Base-by-base conservation (phyloP, 2,113 vertebrate genomes). In the Ammospiza caudacuta region DNA sequence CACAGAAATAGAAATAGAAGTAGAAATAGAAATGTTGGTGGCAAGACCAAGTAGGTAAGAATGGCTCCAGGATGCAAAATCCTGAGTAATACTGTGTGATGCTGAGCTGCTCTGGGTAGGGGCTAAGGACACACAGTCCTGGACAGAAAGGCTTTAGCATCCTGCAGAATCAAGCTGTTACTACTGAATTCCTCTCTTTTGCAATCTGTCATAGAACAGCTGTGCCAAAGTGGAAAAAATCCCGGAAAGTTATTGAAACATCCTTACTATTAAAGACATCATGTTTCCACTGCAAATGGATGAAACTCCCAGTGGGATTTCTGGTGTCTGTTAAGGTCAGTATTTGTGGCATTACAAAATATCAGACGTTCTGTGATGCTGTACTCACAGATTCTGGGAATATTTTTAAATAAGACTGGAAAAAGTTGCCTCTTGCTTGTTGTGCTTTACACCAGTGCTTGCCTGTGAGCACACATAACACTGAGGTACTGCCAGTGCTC, bases 211-310 rank as follows among this genome's bases (percentile, higher is more conserved):
- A 90, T 85, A 44, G 51, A 93, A 74, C 64, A 88, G 68, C 85
- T 95, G 68, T 67, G 55, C 82, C 93, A 88, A 95, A 95, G 82
- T 78, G 92, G 91, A 94, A 96, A 93, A 94, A 83, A 91, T 94
- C 78, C 78, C 29, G 3, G 95, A 83, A 94, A 95, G 75, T 93
- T 96, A 92, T 33, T 94, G 94, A 94, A 94, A 95, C 68, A 64
- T 80, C 82, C 87, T 92, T 86, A 91, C 82, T 92, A 68, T 83
- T 86, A 93, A 96, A 94, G 87, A 90, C 57, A 78, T 96, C 62
- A 9, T 94, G 90, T 94, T 96, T 94, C 85, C 90, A 93, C 75
- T 70, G 76, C 83, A 75, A 95, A 72, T 4, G 82, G 87, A 83
- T 88, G 77, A 63, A 88, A 47, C 68, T 96, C 92, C 94, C 87